Evolutionary conservation across 2,113 vertebrate genomes (phyloP).

Genomic region (Butorides virescens): DNA sequence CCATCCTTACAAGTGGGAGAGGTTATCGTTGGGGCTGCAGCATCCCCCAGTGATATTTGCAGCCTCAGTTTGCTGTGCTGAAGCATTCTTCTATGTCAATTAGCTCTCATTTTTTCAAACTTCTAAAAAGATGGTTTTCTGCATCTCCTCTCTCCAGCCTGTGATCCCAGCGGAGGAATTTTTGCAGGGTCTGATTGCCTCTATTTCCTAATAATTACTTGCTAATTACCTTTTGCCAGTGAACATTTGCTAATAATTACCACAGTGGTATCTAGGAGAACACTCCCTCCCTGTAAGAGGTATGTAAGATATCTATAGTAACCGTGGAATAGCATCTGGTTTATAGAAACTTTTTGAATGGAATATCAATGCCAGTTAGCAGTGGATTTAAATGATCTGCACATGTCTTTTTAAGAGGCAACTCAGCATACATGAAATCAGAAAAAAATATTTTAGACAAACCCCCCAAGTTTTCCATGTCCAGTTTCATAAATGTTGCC

Average conservation of each 20-base stretch:
- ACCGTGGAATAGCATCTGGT: background rate
- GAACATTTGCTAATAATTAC: conserved; percentile 31
- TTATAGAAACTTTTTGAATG: background rate
- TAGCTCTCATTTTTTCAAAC: background rate
- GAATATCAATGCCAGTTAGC: background rate
- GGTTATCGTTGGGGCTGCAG: background rate
- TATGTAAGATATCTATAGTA: background rate
- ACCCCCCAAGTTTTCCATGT: background rate
- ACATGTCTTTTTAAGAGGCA: background rate
- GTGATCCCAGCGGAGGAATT: background rate
- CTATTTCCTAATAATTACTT: conserved; percentile 12
- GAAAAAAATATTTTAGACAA: background rate
- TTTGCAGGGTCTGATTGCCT: background rate
- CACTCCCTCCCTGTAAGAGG: background rate
- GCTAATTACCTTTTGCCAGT: conserved; percentile 31
- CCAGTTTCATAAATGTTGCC: background rate
- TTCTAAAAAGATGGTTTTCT: background rate
- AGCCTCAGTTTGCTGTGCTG: background rate
- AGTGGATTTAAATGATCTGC: background rate
- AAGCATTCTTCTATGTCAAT: background rate
- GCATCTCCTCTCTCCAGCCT: background rate
- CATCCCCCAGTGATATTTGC: background rate
- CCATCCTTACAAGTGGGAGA: background rate
- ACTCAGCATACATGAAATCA: background rate
- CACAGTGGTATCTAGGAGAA: background rate